A percentile compares a stretch with the other conserved stretches of the same genome.
Conservation (phyloP, 2,888 invertebrate species). For the Pristionchus mayeri region DNA sequence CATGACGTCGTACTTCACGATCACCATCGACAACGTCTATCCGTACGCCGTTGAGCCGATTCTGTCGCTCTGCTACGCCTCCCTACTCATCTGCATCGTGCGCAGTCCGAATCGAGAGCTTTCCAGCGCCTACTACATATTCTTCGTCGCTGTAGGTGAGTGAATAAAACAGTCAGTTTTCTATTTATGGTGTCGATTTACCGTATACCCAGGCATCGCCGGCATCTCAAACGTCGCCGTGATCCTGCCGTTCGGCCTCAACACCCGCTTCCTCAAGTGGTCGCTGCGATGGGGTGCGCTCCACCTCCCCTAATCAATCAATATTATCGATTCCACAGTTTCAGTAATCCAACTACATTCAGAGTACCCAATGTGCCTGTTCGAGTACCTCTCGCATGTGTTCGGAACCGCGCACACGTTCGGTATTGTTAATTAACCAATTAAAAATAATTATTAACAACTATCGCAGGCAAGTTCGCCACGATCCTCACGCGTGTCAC, state of each 20-base stretch:
- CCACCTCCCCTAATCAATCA: no score
- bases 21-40: conserved; percentile 27
- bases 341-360: no score
- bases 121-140: background rate
- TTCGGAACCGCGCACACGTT: conserved; percentile 25
- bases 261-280: background rate
- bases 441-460: background rate
- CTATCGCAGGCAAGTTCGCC: background rate
- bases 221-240: conserved; percentile 20
- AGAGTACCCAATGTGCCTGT: conserved; percentile 19
- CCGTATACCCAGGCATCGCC: conserved; percentile 6
- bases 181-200: background rate
- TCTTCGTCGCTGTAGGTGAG: conserved; percentile 35
- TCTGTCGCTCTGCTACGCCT: conserved; percentile 8
- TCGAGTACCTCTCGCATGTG: conserved; percentile 26
- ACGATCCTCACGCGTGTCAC: conserved; percentile 17
- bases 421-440: background rate
- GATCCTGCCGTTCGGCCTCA: background rate
- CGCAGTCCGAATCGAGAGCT: conserved; percentile 6
- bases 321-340: no score
- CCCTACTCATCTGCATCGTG: background rate
- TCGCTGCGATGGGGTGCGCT: background rate
- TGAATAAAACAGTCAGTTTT: background rate
- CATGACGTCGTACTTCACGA: background rate
- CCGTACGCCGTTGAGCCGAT: conserved; percentile 12